Conservation (phyloP, 2,888 invertebrate species). For the Congeria kusceri region DNA sequence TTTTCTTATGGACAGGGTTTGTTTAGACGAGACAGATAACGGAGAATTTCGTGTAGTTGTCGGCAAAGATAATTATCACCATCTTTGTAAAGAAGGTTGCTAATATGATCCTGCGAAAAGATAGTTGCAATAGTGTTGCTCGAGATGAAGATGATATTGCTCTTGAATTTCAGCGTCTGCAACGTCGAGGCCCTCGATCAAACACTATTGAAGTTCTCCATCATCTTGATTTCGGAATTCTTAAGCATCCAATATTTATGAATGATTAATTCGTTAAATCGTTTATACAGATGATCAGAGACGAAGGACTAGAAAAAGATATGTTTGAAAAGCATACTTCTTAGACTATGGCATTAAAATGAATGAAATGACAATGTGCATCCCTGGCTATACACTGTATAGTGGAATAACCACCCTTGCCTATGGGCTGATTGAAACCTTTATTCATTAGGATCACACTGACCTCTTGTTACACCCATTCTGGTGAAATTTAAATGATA, state of each 20-base stretch:
- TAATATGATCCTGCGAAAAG: neutral
- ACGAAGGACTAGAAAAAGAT: neutral
- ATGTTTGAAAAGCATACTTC: constrained; percentile 20
- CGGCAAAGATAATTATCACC: neutral
- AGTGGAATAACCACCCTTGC: constrained; percentile 16
- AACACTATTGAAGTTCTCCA: constrained; percentile 1
- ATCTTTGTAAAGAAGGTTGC: constrained; percentile 7
- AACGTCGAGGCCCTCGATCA: neutral
- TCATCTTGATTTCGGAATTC: constrained; percentile 21
- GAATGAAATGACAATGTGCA: constrained; percentile 9
- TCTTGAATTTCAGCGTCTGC: neutral
- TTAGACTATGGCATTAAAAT: constrained; percentile 27
- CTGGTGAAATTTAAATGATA: constrained; percentile 14
- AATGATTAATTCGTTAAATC: constrained; percentile 9
- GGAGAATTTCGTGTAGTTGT: constrained; percentile 9
- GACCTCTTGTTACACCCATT: constrained; percentile 16
- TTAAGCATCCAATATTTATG: constrained; percentile 30
- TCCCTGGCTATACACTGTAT: constrained; percentile 27
- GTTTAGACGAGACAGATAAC: neutral
- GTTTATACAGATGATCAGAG: constrained; percentile 10
- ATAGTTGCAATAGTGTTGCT: neutral
- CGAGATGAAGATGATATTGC: neutral
- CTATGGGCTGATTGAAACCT: neutral
- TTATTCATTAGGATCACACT: constrained; percentile 6
- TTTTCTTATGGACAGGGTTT: constrained; percentile 28